A percentile compares a stretch with the other conserved stretches of the same genome.
Evolutionary conservation across 2,113 vertebrate genomes (phyloP).

Genomic region (Aythya baeri): DNA sequence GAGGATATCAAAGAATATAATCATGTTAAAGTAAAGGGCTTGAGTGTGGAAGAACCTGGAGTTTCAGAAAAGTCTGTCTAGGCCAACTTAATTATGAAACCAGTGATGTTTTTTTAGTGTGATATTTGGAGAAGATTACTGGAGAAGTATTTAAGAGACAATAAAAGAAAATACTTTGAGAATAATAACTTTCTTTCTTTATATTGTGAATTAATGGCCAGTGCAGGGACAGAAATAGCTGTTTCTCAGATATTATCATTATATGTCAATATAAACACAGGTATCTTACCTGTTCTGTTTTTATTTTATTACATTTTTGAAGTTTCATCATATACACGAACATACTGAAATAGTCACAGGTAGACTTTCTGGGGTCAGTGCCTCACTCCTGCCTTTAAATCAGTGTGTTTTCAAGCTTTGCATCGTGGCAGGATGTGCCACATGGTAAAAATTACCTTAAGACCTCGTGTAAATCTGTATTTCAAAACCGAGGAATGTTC

Average conservation of each 20-base stretch:
- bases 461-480: background rate
- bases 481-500: background rate
- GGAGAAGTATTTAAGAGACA: background rate
- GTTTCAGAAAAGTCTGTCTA: background rate
- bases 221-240: background rate
- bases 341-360: background rate
- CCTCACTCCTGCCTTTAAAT: background rate
- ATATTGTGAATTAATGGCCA: background rate
- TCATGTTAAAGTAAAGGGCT: background rate
- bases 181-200: background rate
- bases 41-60: background rate
- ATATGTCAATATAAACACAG: background rate
- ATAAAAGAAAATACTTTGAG: background rate
- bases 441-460: background rate
- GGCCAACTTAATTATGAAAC: background rate
- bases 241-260: background rate
- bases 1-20: background rate
- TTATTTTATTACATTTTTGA: background rate
- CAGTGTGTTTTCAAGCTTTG: background rate
- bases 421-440: background rate
- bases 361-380: background rate
- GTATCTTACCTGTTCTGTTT: background rate
- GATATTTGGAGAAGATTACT: background rate
- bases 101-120: background rate
- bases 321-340: background rate